Evolutionary conservation across 2,113 vertebrate species (phyloP).

Genomic region (Eubucco bourcierii): DNA sequence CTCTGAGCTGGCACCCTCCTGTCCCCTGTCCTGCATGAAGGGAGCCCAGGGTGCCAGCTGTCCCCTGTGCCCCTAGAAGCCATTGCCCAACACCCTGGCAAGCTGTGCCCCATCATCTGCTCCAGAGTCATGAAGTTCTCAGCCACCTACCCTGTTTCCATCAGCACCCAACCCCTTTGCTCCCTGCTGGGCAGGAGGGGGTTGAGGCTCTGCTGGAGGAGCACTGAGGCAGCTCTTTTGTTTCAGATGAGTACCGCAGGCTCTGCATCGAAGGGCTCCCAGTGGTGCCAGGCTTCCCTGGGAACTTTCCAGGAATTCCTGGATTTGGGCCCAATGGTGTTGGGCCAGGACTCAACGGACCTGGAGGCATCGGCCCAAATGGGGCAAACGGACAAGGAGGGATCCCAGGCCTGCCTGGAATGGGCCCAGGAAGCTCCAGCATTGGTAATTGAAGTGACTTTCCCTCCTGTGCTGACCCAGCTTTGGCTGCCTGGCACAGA

Average conservation of each 20-base stretch:
- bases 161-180: background rate
- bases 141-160: background rate
- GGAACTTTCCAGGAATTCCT: conserved; percentile 56
- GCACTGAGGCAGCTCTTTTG: background rate
- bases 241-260: conserved; percentile 84
- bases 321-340: conserved; percentile 51
- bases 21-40: background rate
- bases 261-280: conserved; percentile 87
- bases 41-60: background rate
- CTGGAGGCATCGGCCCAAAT: conserved; percentile 63
- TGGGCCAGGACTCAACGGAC: conserved; percentile 70
- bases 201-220: background rate
- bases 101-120: background rate
- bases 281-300: conserved; percentile 60
- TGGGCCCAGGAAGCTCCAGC: conserved; percentile 67
- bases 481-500: background rate
- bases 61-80: background rate
- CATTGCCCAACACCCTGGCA: background rate
- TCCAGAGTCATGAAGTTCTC: background rate
- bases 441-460: conserved; percentile 69
- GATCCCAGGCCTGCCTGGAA: conserved; percentile 71
- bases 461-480: background rate
- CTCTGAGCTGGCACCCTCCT: background rate
- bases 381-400: conserved; percentile 72
- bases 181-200: background rate